Evolutionary conservation across 2,113 vertebrate species (phyloP).

Genomic region (Cynopterus brachyotis): DNA sequence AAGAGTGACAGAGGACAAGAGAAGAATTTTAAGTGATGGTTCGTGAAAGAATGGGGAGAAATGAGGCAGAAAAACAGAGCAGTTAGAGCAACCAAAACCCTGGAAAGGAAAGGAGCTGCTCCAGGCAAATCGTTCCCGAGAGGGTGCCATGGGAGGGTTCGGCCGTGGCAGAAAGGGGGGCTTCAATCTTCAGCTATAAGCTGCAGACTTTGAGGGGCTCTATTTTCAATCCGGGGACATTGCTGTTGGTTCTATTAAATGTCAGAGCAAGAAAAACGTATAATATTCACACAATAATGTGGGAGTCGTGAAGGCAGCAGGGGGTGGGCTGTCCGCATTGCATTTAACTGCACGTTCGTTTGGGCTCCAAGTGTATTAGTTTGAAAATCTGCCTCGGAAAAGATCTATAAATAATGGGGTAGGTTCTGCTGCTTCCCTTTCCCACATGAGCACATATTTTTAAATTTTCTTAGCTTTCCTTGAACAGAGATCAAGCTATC

Average conservation of each 20-base stretch:
- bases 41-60: neutral
- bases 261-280: neutral
- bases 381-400: neutral
- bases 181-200: neutral
- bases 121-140: accelerated
- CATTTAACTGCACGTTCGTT: neutral
- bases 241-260: too few species aligned
- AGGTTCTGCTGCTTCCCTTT: neutral
- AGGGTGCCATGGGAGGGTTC: accelerated
- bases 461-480: neutral
- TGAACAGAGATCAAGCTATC: neutral
- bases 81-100: too few species aligned
- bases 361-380: neutral
- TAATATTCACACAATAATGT: neutral
- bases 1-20: neutral
- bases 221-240: accelerated
- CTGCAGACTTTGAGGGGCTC: neutral
- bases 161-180: neutral
- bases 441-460: neutral
- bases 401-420: neutral
- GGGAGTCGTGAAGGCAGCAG: too few species aligned
- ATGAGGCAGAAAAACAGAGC: neutral
- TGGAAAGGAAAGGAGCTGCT: too few species aligned
- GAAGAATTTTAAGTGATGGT: neutral
- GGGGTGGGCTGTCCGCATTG: neutral